Conservation (phyloP, 2,888 invertebrate genomes). For the Drosophila acutilabella region DNA sequence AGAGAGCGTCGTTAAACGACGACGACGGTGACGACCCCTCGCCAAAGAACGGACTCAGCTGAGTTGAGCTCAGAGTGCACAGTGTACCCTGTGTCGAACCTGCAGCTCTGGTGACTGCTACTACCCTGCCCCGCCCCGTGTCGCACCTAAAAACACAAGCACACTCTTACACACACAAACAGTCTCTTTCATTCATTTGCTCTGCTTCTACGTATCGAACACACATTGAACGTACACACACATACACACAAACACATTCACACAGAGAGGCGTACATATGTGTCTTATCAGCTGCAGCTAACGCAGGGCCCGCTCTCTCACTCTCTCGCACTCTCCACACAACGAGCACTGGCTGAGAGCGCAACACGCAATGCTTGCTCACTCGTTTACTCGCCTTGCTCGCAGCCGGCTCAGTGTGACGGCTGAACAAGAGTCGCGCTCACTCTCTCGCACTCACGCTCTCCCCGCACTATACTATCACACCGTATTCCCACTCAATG, state of each 20-base stretch:
- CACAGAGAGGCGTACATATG: constrained; percentile 43
- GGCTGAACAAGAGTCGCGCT: constrained; percentile 20
- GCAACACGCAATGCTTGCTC: constrained; percentile 42
- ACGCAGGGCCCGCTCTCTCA: constrained; percentile 60
- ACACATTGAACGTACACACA: constrained; percentile 69
- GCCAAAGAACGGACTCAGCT: constrained; percentile 53
- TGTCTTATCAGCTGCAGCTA: constrained; percentile 76
- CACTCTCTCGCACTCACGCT: constrained; percentile 16
- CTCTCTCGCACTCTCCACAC: constrained; percentile 40
- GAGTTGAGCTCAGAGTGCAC: constrained; percentile 43
- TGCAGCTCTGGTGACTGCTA: constrained; percentile 49
- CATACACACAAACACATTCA: constrained; percentile 6
- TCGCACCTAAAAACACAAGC: neutral
- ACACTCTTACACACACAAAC: neutral
- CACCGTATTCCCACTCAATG: constrained; percentile 63
- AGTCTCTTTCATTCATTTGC: constrained; percentile 74
- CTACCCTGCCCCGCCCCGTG: constrained; percentile 34
- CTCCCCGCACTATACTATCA: constrained; percentile 5
- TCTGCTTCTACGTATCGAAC: constrained; percentile 69
- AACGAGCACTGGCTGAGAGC: constrained; percentile 33
- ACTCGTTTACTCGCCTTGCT: constrained; percentile 26
- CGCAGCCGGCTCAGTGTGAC: constrained; percentile 12
- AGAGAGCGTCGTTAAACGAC: constrained; percentile 33
- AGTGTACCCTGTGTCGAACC: constrained; percentile 54
- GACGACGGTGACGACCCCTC: constrained; percentile 54